phyloP scores from a whole-genome alignment of 2,113 vertebrate species.

The Protobothrops flavoviridis region DNA sequence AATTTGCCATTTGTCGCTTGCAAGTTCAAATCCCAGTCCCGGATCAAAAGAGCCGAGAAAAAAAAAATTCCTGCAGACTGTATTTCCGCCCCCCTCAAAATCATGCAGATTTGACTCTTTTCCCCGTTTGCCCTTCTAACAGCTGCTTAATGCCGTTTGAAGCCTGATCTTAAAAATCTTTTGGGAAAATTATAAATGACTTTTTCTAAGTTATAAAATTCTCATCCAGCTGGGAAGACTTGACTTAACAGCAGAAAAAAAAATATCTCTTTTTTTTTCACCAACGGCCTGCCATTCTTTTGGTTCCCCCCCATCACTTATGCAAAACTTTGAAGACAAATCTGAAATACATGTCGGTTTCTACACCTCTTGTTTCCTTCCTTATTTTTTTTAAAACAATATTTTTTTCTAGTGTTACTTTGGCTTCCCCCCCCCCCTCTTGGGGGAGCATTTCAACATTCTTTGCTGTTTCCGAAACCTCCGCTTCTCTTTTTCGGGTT shows the following conservation, averaged over 20 bases:
- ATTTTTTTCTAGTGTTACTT: not conserved
- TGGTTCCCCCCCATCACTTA: rapidly evolving
- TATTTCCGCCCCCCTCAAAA: not conserved
- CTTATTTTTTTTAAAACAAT: not conserved
- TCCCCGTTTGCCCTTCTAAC: not conserved
- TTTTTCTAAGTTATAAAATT: not conserved
- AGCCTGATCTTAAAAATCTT: not conserved
- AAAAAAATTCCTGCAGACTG: not conserved
- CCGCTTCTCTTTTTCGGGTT: not conserved
- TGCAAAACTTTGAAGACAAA: not conserved
- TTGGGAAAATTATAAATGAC: not conserved
- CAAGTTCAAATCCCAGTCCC: rapidly evolving
- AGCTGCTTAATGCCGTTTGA: not conserved
- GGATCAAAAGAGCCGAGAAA: rapidly evolving
- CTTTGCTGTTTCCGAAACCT: not conserved
- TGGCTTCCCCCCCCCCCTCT: rapidly evolving
- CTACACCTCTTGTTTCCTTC: not conserved
- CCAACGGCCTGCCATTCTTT: not conserved
- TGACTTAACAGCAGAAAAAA: rapidly evolving
- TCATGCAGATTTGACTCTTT: not conserved
- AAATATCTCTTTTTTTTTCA: not conserved
- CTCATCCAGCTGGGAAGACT: not conserved
- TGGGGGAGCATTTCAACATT: not conserved
- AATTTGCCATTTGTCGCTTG: not conserved
- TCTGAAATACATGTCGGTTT: not conserved